These are phyloP conservation scores for Galbula dea DNA, from an alignment of 2,113 vertebrate species.

Conservation along the genomic window DNA sequence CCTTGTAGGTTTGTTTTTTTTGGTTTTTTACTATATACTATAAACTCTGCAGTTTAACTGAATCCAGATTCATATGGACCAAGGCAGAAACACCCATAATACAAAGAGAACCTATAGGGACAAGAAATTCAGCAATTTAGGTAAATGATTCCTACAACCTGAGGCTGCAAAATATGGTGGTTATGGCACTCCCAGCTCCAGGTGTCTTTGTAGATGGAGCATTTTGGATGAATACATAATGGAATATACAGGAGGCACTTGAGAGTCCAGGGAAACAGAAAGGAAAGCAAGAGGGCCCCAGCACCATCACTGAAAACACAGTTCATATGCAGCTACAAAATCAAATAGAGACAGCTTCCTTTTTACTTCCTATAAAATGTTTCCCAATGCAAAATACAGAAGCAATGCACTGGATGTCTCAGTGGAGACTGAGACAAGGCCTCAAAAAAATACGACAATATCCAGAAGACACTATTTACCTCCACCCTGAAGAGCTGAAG, in stretches of 20 bases:
- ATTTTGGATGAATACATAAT: not conserved
- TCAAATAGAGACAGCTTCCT: not conserved
- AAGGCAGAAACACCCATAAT: not conserved
- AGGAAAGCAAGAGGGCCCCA: not conserved
- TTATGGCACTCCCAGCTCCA: not conserved
- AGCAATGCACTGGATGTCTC: not conserved
- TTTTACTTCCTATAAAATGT: not conserved
- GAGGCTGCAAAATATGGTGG: not conserved
- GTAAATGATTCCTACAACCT: not conserved
- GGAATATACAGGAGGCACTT: not conserved
- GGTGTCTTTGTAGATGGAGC: not conserved
- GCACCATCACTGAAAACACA: conserved; percentile 20
- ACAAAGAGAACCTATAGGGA: not conserved
- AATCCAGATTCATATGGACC: not conserved
- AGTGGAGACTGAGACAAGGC: not conserved
- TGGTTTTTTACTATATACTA: not conserved
- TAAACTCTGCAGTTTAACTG: not conserved
- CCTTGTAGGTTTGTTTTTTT: not conserved
- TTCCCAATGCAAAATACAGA: not conserved
- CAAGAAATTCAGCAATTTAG: not conserved
- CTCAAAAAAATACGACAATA: not conserved
- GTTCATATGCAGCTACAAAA: not conserved
- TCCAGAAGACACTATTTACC: not conserved
- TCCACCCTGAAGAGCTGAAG: not conserved
- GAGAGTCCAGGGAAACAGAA: not conserved